Evolutionary conservation across 1,140 invertebrate genomes (phyloP).

Genomic region (Drosophila malerkotliana): DNA sequence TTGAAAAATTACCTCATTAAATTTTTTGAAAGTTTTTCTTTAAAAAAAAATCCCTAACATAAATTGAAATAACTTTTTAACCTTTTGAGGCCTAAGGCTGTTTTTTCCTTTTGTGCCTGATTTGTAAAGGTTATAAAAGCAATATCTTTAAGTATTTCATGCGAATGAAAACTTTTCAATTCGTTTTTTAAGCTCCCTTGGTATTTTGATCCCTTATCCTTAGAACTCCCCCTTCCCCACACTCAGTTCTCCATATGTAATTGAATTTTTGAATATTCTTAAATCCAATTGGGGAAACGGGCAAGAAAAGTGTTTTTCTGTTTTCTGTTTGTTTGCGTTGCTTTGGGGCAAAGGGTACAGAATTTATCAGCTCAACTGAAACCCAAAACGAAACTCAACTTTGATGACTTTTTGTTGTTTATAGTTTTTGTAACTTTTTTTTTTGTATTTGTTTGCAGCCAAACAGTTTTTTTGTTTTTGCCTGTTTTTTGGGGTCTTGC

Average conservation of each 20-base stretch:
- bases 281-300: slow-evolving; percentile 41
- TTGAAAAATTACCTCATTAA: too few relatives aligned
- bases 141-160: slow-evolving; percentile 29
- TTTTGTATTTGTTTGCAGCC: slow-evolving; percentile 55
- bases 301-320: slow-evolving; percentile 34
- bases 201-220: slow-evolving; percentile 15
- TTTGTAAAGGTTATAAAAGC: slow-evolving; percentile 17
- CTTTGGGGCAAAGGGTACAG: slow-evolving; percentile 39
- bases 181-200: slow-evolving; percentile 7
- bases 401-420: slow-evolving; percentile 64
- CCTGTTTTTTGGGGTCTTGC: slow-evolving; percentile 56
- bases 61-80: not conserved
- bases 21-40: not conserved
- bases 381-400: slow-evolving; percentile 48
- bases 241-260: slow-evolving; percentile 1
- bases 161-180: slow-evolving; percentile 37
- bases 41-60: not conserved
- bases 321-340: not conserved
- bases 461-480: slow-evolving; percentile 20
- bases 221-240: not conserved
- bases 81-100: not conserved
- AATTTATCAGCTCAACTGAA: slow-evolving; percentile 56
- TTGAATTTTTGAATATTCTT: slow-evolving; percentile 50
- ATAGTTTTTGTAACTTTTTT: slow-evolving; percentile 52
- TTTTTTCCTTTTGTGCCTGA: slow-evolving; percentile 2